Conservation (phyloP, 2,888 invertebrate species). For the Macrophya alboannulata region DNA sequence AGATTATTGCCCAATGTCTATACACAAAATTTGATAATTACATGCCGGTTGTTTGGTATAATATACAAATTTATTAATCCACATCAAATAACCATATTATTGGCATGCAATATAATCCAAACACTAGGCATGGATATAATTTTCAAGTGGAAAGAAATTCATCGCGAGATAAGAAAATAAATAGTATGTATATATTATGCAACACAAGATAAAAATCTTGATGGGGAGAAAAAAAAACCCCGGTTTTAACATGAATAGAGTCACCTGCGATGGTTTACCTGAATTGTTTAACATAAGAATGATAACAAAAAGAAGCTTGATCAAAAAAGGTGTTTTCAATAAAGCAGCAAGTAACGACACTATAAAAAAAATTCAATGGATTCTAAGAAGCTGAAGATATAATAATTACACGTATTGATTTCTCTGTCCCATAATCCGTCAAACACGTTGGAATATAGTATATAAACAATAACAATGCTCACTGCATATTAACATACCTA, state of each 20-base stretch:
- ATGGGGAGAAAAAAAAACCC: too few relatives aligned
- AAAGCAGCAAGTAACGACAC: too few relatives aligned
- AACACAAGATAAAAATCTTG: background rate
- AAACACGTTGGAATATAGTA: background rate
- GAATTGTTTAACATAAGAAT: background rate
- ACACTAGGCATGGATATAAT: constrained; percentile 3
- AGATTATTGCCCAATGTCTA: constrained; percentile 18
- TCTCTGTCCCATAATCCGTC: constrained; percentile 31
- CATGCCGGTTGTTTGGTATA: background rate
- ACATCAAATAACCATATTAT: background rate
- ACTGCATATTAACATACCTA: constrained; percentile 53
- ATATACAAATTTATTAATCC: background rate
- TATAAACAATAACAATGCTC: constrained; percentile 38
- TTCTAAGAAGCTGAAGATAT: background rate
- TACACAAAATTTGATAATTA: background rate
- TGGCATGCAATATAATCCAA: background rate
- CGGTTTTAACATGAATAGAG: too few relatives aligned
- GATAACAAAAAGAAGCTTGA: background rate
- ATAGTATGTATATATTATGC: background rate
- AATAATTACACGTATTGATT: background rate
- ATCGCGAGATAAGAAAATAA: background rate
- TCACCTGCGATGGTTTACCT: background rate
- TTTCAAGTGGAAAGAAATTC: background rate
- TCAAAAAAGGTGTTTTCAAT: too few relatives aligned
- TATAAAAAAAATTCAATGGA: background rate